These are phyloP conservation scores for Tanypteryx hageni DNA, from an alignment of 2,888 invertebrate genomes.

Conservation along the genomic window DNA sequence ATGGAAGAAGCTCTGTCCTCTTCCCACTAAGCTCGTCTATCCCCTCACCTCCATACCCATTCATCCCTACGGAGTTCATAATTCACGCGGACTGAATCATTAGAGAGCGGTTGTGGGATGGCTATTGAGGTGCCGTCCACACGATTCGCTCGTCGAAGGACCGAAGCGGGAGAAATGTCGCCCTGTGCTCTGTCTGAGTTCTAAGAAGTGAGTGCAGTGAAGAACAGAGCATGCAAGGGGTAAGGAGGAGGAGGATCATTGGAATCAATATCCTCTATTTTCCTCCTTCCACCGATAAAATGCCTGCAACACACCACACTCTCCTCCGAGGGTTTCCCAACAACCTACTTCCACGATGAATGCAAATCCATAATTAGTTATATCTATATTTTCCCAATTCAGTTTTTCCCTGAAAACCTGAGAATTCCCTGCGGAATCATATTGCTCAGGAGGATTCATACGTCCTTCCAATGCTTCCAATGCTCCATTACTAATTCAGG, in stretches of 20 bases:
- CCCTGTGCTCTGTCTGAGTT: not conserved
- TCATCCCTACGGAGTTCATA: constrained; percentile 35
- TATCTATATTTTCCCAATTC: not conserved
- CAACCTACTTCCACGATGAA: not conserved
- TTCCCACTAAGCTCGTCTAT: not conserved
- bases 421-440: not conserved
- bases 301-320: not conserved
- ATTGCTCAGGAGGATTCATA: not conserved
- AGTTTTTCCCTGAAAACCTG: not conserved
- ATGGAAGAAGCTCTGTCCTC: not conserved
- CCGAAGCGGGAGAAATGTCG: not conserved
- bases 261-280: not conserved
- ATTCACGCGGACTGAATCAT: constrained; percentile 59
- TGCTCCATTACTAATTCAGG: not conserved
- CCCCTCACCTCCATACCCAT: constrained; percentile 15
- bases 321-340: not conserved
- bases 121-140: constrained; percentile 32
- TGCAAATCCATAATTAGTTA: not conserved
- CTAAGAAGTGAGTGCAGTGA: too few species aligned
- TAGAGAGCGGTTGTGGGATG: constrained; percentile 53
- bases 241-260: not conserved
- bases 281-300: not conserved
- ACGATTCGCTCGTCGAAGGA: not conserved
- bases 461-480: not conserved
- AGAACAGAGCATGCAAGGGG: not conserved